phyloP scores from a whole-genome alignment of 2,888 invertebrate species.

The Gnatocerus cornutus region DNA sequence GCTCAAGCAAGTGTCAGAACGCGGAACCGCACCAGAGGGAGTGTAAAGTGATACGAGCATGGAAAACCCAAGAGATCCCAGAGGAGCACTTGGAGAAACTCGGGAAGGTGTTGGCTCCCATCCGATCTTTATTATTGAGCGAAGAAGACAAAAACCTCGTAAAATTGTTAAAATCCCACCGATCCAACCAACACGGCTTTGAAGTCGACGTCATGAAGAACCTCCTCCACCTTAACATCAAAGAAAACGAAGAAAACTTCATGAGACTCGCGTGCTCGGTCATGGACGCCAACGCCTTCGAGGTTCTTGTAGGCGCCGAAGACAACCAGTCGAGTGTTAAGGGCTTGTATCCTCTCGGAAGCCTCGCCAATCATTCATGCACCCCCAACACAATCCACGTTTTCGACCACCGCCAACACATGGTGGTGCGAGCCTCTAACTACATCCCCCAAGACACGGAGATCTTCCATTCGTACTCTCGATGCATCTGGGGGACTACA shows the following conservation, averaged over 20 bases:
- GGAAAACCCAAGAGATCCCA: conserved; percentile 71
- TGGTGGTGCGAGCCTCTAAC: conserved; percentile 77
- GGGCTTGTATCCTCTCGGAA: conserved; percentile 80
- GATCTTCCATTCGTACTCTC: conserved; percentile 79
- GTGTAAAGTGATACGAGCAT: conserved; percentile 77
- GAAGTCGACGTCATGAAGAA: conserved; percentile 76
- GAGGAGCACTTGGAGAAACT: conserved; percentile 53
- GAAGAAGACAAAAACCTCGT: conserved; percentile 73
- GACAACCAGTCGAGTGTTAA: conserved; percentile 69
- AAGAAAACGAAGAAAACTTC: conserved; percentile 74
- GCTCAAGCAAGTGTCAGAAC: conserved; percentile 78
- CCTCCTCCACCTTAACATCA: conserved; percentile 71
- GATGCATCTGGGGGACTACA: conserved; percentile 80
- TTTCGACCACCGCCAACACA: conserved; percentile 75
- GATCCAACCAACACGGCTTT: conserved; percentile 71
- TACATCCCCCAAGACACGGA: conserved; percentile 77
- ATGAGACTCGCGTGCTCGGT: conserved; percentile 76
- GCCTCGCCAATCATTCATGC: conserved; percentile 82
- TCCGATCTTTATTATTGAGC: conserved; percentile 69
- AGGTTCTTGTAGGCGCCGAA: conserved; percentile 72
- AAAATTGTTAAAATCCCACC: conserved; percentile 73
- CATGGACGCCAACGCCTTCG: conserved; percentile 81
- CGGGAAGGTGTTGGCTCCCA: conserved; percentile 68
- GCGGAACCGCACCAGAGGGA: conserved; percentile 76
- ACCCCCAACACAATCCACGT: conserved; percentile 79